These are phyloP conservation scores for Tetramorium bicarinatum DNA, from an alignment of 2,888 invertebrate species.

Conservation along the genomic window DNA sequence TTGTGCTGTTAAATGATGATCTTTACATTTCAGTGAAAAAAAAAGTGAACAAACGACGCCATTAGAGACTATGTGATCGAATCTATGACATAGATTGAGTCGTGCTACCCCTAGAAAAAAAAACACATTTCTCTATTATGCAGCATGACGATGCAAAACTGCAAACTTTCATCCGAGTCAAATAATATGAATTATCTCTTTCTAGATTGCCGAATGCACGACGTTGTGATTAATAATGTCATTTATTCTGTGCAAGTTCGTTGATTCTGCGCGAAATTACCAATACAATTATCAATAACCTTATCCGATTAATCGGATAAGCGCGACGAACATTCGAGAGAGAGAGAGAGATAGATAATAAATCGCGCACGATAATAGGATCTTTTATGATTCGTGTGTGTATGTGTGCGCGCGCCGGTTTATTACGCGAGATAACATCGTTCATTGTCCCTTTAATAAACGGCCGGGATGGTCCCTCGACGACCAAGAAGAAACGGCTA, in stretches of 20 bases:
- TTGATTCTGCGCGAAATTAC: neutral
- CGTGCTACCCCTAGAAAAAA: neutral
- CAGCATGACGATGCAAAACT: neutral
- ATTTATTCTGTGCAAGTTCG: neutral
- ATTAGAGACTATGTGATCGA: neutral
- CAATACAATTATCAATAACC: constrained; percentile 34
- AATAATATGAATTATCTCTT: constrained; percentile 7
- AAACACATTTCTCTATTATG: neutral
- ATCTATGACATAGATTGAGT: neutral
- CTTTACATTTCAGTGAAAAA: neutral
- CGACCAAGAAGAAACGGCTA: constrained; percentile 34
- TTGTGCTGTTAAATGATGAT: neutral
- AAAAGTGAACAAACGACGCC: neutral
- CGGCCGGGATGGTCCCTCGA: constrained; percentile 37
- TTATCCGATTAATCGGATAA: constrained; percentile 2
- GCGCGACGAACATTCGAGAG: neutral
- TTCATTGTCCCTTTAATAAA: constrained; percentile 69
- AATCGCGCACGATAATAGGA: constrained; percentile 62
- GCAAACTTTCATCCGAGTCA: constrained; percentile 1
- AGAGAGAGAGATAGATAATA: constrained; percentile 36
- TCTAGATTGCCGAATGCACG: neutral
- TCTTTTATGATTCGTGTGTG: neutral
- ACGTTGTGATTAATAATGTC: neutral
- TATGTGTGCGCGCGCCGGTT: neutral
- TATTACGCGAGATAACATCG: constrained; percentile 61